A percentile compares a stretch with the other conserved stretches of the same genome.
phyloP scores from a whole-genome alignment of 2,113 vertebrate species.

The Microtus pennsylvanicus region DNA sequence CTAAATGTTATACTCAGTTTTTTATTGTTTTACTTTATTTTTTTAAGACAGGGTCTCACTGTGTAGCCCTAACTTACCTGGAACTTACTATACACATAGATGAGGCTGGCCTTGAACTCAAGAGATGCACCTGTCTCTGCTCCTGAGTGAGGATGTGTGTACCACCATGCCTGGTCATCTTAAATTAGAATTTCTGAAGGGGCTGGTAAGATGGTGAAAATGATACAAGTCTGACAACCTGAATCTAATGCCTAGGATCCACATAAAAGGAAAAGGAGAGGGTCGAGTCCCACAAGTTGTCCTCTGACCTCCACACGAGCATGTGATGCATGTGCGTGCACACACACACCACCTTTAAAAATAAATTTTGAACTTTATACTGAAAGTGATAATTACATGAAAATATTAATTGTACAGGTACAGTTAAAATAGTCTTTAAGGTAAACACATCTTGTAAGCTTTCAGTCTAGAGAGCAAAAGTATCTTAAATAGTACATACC shows the following conservation, averaged over 20 bases:
- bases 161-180: background rate
- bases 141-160: background rate
- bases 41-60: background rate
- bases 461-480: background rate
- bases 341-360: background rate
- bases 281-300: background rate
- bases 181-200: background rate
- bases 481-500: conserved; percentile 85
- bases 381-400: background rate
- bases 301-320: background rate
- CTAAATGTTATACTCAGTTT: background rate
- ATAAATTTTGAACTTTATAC: conserved; percentile 20
- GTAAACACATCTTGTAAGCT: background rate
- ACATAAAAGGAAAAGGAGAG: background rate
- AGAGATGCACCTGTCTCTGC: background rate
- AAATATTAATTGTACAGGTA: conserved; percentile 7
- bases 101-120: background rate
- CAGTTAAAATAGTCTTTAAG: background rate
- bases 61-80: background rate
- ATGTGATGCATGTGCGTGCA: background rate
- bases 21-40: background rate
- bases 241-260: background rate
- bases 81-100: background rate
- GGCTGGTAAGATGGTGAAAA: background rate
- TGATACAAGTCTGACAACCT: background rate